Base-by-base conservation (phyloP, 2,888 invertebrate species). In the Lycia hirtaria region DNA sequence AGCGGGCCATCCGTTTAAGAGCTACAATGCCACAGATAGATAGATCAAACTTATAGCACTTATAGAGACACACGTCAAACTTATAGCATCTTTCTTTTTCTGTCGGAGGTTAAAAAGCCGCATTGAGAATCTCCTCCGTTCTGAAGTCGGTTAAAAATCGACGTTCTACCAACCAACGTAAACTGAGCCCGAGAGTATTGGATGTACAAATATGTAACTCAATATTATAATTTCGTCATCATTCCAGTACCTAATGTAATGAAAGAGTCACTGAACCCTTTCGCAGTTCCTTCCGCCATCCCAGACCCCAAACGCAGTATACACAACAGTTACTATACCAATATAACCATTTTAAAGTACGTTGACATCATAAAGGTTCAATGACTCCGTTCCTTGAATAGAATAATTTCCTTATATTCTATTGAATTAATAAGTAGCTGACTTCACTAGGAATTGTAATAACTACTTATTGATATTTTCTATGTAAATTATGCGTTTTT, bases 331-430 rank as follows among this genome's bases (percentile, higher is more conserved):
- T 3, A 24, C 24, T 12, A 3, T 9, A 41, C 15, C 15, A 15
- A 26, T 26, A 10, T 17, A 26, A 26, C 41, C 76, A 73, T 78
- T 79, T 78, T 76, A 72, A 67, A 71, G 73, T 70, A 63, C 75
- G 70, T 62, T 72, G 73, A 69, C 75, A 66, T 65, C 69, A 33
- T 63, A 57, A 52, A 61, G 67, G 80, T 75, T 77, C 76, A 69
- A 72, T 80, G 76, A 71, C 78, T 17, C 15, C 3, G 15, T 41
- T 28, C 26, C 17, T 26, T n/a, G 26, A 17, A 26, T 17, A 17
- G 9, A 26, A 17, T 17, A 15, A 26, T 41, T 41, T 41, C 24
- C 24, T 38, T 56, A 53, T 59, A 28, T 37, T 24, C n/a, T 47
- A 12, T 37, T 48, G 38, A 48, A 37, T 48, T 48, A 37, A 33